phyloP scores from a whole-genome alignment of 2,888 invertebrate genomes.

The Odontocerum albicorne region DNA sequence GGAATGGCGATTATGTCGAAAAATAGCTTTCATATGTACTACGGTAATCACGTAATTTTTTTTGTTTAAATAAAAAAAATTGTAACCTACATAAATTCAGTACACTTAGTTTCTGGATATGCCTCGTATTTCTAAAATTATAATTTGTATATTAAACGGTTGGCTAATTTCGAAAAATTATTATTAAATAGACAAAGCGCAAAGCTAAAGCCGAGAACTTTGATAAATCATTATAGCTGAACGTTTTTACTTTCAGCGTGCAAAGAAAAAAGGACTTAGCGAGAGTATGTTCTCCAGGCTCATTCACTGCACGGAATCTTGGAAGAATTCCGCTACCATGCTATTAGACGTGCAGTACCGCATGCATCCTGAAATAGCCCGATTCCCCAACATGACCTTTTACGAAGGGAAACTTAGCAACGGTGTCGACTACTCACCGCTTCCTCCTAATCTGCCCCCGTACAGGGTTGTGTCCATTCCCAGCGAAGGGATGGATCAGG shows the following conservation, averaged over 20 bases:
- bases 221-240: too few species aligned
- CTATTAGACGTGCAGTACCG: constrained; percentile 75
- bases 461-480: constrained; percentile 45
- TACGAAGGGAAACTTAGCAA: constrained; percentile 60
- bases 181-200: too few species aligned
- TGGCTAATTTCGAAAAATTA: too few species aligned
- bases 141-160: too few species aligned
- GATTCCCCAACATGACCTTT: constrained; percentile 76
- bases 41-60: too few species aligned
- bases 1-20: too few species aligned
- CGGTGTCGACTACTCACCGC: constrained; percentile 37
- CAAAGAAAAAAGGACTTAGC: constrained; percentile 67
- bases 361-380: constrained; percentile 81
- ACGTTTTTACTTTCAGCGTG: constrained; percentile 57
- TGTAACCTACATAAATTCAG: too few species aligned
- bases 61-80: too few species aligned
- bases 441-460: constrained; percentile 43
- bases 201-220: too few species aligned
- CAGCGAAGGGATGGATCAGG: constrained; percentile 42
- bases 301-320: constrained; percentile 57
- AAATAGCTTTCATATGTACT: too few species aligned
- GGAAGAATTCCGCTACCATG: constrained; percentile 51
- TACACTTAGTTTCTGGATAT: too few species aligned
- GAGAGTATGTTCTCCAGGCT: constrained; percentile 80
- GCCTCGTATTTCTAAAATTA: too few species aligned